Evolutionary conservation across 2,797 vertebrate species (phyloP), one percentile per base, ranked within the genome.

Genomic region (Stomatorhinus walkeri): DNA sequence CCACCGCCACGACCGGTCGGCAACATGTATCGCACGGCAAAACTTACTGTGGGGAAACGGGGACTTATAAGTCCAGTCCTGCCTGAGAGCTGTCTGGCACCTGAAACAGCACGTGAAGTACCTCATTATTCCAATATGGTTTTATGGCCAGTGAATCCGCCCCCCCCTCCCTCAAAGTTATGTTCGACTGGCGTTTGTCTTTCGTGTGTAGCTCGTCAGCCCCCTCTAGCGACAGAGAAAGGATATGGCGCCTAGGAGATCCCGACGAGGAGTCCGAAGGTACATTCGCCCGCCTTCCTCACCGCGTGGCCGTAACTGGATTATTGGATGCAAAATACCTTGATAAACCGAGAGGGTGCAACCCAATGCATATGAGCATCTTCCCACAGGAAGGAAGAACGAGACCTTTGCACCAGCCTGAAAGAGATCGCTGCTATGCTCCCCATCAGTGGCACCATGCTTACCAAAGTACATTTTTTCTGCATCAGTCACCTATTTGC

Each of bases 391-490:
- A 89, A 89, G 84, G 68, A 88, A n/a, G 48, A 16, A 5, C 88
- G 19, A 54, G 87, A 91, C 48, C 76, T 90, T 76, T 51, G 61
- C 40, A 88, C 89, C 86, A 91, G 89, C 52, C 89, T 92, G 87
- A 92, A 90, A 88, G 90, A 92, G 46, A 91, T 92, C 3, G 76
- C 90, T 0, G 83, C 79, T 56, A 87, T 92, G 43, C 89, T 92
- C 1, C 92, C 91, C 3, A 87, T 92, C 49, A 46, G 87, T 61
- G 88, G 90, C 0, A n/a, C 84, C 76, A 54, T 52, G 46, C 89
- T 91, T 72, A 90, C 90, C 10, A 90, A 92, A 90, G 92, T 92
- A 89, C 32, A 24, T 43, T 87, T 43, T 52, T 59, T 56, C 36
- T 22, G 14, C n/a, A 52, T 22, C 52, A n/a, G 0, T 87, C 28